Conservation (phyloP, 2,888 invertebrate species). For the Sisyra nigra region DNA sequence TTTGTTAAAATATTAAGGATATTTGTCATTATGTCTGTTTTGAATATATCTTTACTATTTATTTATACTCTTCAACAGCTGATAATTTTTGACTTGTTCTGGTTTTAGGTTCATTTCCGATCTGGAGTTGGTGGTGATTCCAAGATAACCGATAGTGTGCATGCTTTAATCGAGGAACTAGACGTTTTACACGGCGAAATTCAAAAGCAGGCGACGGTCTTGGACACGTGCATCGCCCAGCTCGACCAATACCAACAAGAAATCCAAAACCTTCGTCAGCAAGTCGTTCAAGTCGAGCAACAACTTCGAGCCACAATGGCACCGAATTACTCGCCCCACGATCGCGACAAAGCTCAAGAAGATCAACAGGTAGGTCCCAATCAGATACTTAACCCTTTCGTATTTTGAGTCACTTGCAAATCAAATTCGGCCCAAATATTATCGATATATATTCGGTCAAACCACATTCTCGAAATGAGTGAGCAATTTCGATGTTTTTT, state of each 20-base stretch:
- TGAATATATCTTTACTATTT: too few relatives aligned
- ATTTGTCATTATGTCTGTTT: background rate
- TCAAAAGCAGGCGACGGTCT: slow-evolving; percentile 43
- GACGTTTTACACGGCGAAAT: slow-evolving; percentile 45
- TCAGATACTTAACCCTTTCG: background rate
- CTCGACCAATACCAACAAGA: slow-evolving; percentile 80
- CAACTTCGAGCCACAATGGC: slow-evolving; percentile 68
- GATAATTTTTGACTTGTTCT: slow-evolving; percentile 9
- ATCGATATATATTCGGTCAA: too few relatives aligned
- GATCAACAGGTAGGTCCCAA: slow-evolving; percentile 75
- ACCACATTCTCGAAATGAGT: too few relatives aligned
- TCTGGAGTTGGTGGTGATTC: slow-evolving; percentile 69
- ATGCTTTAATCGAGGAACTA: slow-evolving; percentile 50
- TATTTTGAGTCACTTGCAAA: too few relatives aligned
- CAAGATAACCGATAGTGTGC: slow-evolving; percentile 54
- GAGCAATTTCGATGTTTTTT: too few relatives aligned
- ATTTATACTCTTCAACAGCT: background rate
- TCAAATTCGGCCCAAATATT: too few relatives aligned
- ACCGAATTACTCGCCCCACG: slow-evolving; percentile 68
- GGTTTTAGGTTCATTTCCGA: slow-evolving; percentile 65
- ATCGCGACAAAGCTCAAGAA: slow-evolving; percentile 61
- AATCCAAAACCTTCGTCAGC: slow-evolving; percentile 63
- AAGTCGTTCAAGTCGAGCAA: slow-evolving; percentile 71
- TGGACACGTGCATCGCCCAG: slow-evolving; percentile 65
- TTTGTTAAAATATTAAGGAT: background rate